Evolutionary conservation across 1,140 invertebrate genomes (phyloP), one percentile per base, ranked within the genome.

Genomic region (Drosophila aff.): DNA sequence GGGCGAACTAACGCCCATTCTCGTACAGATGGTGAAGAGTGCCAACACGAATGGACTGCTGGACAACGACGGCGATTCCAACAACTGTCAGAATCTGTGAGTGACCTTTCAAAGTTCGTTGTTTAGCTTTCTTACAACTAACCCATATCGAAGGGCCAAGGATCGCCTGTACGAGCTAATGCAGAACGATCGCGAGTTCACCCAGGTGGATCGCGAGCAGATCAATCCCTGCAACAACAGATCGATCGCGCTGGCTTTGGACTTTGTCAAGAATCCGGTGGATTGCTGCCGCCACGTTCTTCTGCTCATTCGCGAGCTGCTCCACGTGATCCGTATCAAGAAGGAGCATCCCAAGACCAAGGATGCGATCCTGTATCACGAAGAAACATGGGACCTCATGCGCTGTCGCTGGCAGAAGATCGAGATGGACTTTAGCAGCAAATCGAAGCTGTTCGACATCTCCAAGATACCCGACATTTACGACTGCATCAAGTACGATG

Each of bases 391-490:
- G 99, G 99, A 99, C 90, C 93, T 99, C 44, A 99, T 99, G 96
- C 97, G 98, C 13, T 94, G 99, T 31, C 95, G 99, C 41, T 99
- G 99, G 99, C 96, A 97, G 8, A 99, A 99, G 94, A 97, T 99
- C 52, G 98, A 99, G 91, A 99, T 99, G 93, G 99, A 99, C 93
- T 99, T 99, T 91, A 97, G 96, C 81, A 96, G 96, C 0, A 99
- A 99, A 93, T 91, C 85, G 0, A 97, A 97, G 68, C 95, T 95
- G 18, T 99, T 98, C 94, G 99, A 99, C 92, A 99, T 99, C 78
- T 99, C 98, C 1, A 99, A 99, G 94, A 98, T 99, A 74, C 99
- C 99, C 0, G 99, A 99, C 93, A 99, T 99, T 77, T 99, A 99
- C 91, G 99, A 99, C 94, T 99, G 98, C 92, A 99, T 99, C 78